Base-by-base conservation (phyloP, 2,888 invertebrate species). In the Melieria crassipennis region DNA sequence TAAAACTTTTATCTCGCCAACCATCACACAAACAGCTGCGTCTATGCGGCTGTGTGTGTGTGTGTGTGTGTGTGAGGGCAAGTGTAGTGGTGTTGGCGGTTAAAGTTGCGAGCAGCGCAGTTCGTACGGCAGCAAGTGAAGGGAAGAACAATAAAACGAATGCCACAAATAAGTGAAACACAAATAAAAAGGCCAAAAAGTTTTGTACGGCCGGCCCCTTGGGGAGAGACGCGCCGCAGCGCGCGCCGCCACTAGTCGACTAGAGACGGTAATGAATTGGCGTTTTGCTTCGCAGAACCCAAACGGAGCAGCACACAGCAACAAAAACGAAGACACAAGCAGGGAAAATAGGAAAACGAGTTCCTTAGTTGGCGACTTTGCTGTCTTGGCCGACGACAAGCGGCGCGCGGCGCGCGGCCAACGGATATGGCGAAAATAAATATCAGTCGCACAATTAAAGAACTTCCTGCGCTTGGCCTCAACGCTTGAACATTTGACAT, bases 131-230 rank as follows among this genome's bases (percentile, higher is more conserved):
- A 9, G 47, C 55, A 57, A 57, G 56, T 13, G n/a, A 13, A 13
- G 42, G n/a, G 46, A 58, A 56, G 45, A 50, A 61, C 58, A 43
- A 30, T 30, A 7, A 57, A 60, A 68, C 42, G 52, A 60, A 50
- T n/a, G 56, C 56, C 69, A 57, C 56, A 55, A 65, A 60, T 64
- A 56, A 66, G 70, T 69, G 46, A 47, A 47, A 66, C n/a, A 70
- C 60, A 67, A 67, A 73, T 67, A 73, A 69, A 70, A 73, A 67
- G 64, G 69, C 50, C 66, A 65, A 67, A 70, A 73, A 70, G 46
- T 73, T 70, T 56, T 46, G 48, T 7, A 52, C 52, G 11, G 9
- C 52, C 13, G 4, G 52, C 13, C 45, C 57, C 69, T 48, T 46
- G 30, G 5, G 56, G 72, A 30, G 57, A 55, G 64, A 52, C 50